Percentiles rank a stretch among this genome's conserved stretches.
Evolutionary conservation across 2,797 vertebrate species (phyloP).

Genomic region (Philypnodon macrostomus): DNA sequence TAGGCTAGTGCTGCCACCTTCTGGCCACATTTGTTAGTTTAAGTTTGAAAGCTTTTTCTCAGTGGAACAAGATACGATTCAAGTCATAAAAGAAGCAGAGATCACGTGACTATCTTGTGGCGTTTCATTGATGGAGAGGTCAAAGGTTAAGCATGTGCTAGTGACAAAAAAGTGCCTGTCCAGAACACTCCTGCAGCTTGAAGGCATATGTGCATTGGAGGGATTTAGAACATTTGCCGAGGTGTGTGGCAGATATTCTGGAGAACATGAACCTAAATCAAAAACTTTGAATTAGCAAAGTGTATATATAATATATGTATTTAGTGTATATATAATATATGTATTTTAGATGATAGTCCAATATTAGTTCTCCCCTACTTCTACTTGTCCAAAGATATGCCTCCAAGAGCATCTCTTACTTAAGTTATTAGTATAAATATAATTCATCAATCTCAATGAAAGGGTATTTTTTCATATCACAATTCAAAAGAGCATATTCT

Average conservation of each 20-base stretch:
- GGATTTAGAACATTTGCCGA: constrained; percentile 19
- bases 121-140: constrained; percentile 12
- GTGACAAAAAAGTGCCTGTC: constrained; percentile 35
- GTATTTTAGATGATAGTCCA: too few relatives aligned
- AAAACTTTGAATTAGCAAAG: constrained; percentile 1
- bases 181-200: constrained; percentile 1
- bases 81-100: neutral
- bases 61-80: too few relatives aligned
- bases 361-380: too few relatives aligned
- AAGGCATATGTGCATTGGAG: constrained; percentile 10
- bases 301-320: too few relatives aligned
- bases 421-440: too few relatives aligned
- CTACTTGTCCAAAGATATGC: too few relatives aligned
- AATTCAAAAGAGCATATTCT: too few relatives aligned
- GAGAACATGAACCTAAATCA: constrained; percentile 4
- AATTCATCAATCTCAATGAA: too few relatives aligned
- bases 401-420: too few relatives aligned
- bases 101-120: constrained; percentile 10
- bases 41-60: too few relatives aligned
- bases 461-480: too few relatives aligned
- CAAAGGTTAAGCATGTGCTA: constrained; percentile 14
- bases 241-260: constrained; percentile 2
- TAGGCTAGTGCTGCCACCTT: constrained; percentile 56
- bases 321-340: too few relatives aligned
- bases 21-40: constrained; percentile 29